Evolutionary conservation across 2,888 invertebrate species (phyloP).

Genomic region (Hoplodrina ambigua): DNA sequence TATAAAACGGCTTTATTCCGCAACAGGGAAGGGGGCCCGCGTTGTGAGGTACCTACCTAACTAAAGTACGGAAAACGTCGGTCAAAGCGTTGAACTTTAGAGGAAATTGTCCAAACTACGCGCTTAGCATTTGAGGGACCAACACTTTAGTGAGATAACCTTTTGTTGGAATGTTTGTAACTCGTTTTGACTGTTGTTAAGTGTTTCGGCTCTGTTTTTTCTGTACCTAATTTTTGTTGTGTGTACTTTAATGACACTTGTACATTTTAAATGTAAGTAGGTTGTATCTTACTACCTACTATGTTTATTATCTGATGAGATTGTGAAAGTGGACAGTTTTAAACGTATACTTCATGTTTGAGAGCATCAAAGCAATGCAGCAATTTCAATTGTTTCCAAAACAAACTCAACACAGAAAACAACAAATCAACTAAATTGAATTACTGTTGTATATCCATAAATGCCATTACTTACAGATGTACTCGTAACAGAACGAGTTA

Average conservation of each 20-base stretch:
- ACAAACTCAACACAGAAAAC: background rate
- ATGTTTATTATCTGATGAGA: slow-evolving; percentile 5
- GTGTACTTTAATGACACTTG: background rate
- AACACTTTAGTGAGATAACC: slow-evolving; percentile 67
- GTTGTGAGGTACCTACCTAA: slow-evolving; percentile 68
- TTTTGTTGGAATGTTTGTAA: slow-evolving; percentile 71
- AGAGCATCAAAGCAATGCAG: background rate
- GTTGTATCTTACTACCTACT: background rate
- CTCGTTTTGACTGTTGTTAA: slow-evolving; percentile 53
- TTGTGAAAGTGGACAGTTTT: background rate
- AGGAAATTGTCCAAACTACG: slow-evolving; percentile 72
- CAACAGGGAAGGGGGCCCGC: slow-evolving; percentile 70
- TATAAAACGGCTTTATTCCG: slow-evolving; percentile 71
- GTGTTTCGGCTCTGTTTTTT: slow-evolving; percentile 29
- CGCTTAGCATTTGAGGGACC: slow-evolving; percentile 69
- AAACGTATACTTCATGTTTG: background rate
- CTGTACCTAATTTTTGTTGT: slow-evolving; percentile 2
- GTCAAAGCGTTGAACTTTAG: slow-evolving; percentile 74
- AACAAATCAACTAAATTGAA: slow-evolving; percentile 8
- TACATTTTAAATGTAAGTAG: slow-evolving; percentile 13
- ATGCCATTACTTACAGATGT: slow-evolving; percentile 48
- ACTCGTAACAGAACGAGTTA: slow-evolving; percentile 42
- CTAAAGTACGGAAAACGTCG: slow-evolving; percentile 71
- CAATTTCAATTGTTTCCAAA: background rate
- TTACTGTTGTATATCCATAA: slow-evolving; percentile 32